These are phyloP conservation scores for Kradibia gibbosae DNA, from an alignment of 1,140 invertebrate genomes.

Conservation along the genomic window DNA sequence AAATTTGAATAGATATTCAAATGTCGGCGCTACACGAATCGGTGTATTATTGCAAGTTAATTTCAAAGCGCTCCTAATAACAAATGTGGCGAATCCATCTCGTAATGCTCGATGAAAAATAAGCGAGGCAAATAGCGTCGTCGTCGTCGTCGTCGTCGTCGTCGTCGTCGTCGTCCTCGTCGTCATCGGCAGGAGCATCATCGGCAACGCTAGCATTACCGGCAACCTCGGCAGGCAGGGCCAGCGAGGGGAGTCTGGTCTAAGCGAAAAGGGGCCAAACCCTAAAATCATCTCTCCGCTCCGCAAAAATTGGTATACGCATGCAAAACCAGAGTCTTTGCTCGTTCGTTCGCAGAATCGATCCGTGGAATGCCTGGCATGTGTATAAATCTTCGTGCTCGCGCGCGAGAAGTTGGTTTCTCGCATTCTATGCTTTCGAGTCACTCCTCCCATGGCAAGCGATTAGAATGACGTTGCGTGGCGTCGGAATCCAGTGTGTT, in stretches of 20 bases:
- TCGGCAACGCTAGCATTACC: no score
- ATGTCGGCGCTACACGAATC: background rate
- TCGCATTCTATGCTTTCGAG: constrained; percentile 26
- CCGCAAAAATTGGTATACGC: constrained; percentile 27
- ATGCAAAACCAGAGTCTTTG: constrained; percentile 29
- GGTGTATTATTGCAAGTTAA: background rate
- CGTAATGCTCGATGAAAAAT: background rate
- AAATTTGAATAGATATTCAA: constrained; percentile 13
- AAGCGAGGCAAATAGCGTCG: no score
- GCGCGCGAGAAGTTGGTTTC: constrained; percentile 49
- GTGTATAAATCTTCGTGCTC: constrained; percentile 56
- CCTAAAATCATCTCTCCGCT: constrained; percentile 48
- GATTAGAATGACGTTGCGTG: constrained; percentile 30
- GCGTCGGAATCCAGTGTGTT: background rate
- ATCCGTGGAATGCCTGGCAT: constrained; percentile 40
- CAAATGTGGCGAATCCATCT: background rate
- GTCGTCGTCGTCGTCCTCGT: no score
- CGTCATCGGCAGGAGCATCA: no score
- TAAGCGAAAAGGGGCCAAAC: constrained; percentile 22
- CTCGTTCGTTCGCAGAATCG: constrained; percentile 40
- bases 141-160: no score
- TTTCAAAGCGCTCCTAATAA: background rate
- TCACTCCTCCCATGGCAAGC: background rate
- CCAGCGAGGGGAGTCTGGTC: background rate
- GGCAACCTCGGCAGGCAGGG: no score